Percentiles rank a stretch among this genome's conserved stretches.
phyloP scores from a whole-genome alignment of 2,113 vertebrate species.

The Callorhinus ursinus region DNA sequence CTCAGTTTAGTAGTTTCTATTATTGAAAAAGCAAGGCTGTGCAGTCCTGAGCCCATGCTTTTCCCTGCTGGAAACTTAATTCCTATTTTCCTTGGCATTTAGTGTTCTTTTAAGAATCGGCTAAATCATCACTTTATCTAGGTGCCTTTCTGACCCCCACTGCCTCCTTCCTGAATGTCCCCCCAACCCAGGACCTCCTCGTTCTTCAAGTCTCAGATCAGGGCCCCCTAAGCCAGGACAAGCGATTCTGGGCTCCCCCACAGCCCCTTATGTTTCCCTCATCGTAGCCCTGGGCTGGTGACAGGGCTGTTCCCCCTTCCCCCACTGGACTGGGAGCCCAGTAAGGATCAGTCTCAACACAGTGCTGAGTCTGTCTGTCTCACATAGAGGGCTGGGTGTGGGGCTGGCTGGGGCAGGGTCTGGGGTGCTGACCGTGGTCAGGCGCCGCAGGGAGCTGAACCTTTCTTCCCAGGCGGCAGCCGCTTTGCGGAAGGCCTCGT shows the following conservation, averaged over 20 bases:
- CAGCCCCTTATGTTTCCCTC: not conserved
- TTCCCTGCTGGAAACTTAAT: not conserved
- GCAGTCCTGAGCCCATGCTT: not conserved
- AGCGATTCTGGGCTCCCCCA: not conserved
- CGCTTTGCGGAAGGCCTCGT: constrained; percentile 95
- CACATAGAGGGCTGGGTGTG: not conserved
- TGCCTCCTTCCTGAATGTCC: not conserved
- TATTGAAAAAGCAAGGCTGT: not conserved
- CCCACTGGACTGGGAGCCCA: not conserved
- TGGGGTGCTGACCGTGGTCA: constrained; percentile 90
- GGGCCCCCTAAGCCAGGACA: not conserved
- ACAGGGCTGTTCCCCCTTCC: not conserved
- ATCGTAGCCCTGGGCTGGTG: not conserved
- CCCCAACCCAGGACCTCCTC: not conserved
- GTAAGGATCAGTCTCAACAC: not conserved
- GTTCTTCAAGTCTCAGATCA: not conserved
- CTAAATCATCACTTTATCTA: not conserved
- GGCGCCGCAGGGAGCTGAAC: constrained; percentile 94
- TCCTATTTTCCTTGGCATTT: not conserved
- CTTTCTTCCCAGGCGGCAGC: constrained; percentile 95
- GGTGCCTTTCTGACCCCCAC: not conserved
- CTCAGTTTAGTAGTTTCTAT: not conserved
- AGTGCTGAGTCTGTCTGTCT: not conserved
- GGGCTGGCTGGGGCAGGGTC: not conserved
- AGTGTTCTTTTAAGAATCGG: not conserved